Base-by-base conservation (phyloP, 2,797 vertebrate species). In the Poliocrania exsul region DNA sequence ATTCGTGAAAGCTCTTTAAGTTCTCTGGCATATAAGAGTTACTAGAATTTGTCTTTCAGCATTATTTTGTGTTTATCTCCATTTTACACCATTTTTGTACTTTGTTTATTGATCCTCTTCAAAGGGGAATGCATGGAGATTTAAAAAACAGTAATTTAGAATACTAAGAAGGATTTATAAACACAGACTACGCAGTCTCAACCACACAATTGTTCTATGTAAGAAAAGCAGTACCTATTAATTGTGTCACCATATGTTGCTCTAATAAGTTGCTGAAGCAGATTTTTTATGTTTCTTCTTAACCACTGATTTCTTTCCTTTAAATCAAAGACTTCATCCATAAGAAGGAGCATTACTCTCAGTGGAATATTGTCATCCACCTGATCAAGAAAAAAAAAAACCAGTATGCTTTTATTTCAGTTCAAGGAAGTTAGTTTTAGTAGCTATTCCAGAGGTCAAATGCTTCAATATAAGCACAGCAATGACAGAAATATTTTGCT, bases 291-390 rank as follows among this genome's bases (percentile, higher is more conserved):
- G 97, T 99, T 99, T 96, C 99, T 98, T 95, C 99, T 98, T 96
- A 99, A 97, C 99, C 99, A 99, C 91, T 99, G 99, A 98, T 99
- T 99, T 97, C 99, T 99, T 98, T 99, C 99, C 96, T 99, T 99
- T 54, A 99, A 98, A 97, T 99, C 99, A 57, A 99, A 99, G 90
- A 99, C 99, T 97, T 99, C 99, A 69, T 99, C 99, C 99, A 99
- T 99, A 86, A 99, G 98, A 62, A 99, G 98, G 70, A 99, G 98
- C 99, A 99, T 99, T 69, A 99, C 99, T 84, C 99, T 98, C 73
- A 99, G 98, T 0, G 99, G 99, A 96, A 99, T 99, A 97, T 99
- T 99, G 93, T 99, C 99, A 88, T 99, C 99, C 97, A 99, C 99
- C 99, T 99, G 96, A 90, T 6, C 11, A 29, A 95, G n/a, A 17